phyloP scores from a whole-genome alignment of 2,113 vertebrate genomes.

The Syrmaticus mikado region DNA sequence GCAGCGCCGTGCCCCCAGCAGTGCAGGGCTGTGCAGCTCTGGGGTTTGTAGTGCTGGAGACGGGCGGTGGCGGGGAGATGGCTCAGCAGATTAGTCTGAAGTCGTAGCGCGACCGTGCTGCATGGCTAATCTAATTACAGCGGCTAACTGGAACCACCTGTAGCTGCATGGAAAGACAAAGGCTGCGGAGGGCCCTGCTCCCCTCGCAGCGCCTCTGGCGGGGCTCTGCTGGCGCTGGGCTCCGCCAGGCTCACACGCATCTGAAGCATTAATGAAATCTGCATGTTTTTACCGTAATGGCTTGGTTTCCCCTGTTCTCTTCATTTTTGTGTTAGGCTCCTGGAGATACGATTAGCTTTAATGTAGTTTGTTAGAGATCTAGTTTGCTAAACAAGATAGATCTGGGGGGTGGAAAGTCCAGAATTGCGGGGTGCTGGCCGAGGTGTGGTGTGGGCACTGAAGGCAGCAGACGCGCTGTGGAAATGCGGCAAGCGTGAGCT shows the following conservation, averaged over 20 bases:
- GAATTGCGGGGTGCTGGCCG: neutral
- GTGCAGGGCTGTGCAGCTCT: neutral
- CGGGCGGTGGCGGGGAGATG: neutral
- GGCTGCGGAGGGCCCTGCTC: neutral
- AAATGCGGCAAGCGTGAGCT: neutral
- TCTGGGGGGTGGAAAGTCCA: too few relatives aligned
- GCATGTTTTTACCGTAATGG: neutral
- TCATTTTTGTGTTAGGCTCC: neutral
- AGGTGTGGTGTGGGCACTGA: neutral
- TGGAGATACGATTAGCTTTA: neutral
- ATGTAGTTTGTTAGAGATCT: neutral
- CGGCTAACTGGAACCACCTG: slow-evolving; percentile 58
- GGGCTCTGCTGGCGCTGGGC: neutral
- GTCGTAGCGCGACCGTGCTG: neutral
- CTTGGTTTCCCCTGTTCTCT: neutral
- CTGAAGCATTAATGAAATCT: neutral
- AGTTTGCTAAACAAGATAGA: neutral
- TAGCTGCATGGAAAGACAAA: neutral
- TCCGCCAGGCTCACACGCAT: neutral
- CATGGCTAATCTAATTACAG: slow-evolving; percentile 46
- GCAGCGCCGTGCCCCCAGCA: too few relatives aligned
- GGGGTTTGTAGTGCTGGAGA: neutral
- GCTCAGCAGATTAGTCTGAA: neutral
- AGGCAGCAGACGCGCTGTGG: neutral
- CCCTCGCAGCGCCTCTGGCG: neutral